phyloP scores from a whole-genome alignment of 2,797 vertebrate genomes.

The Zalophus californianus region DNA sequence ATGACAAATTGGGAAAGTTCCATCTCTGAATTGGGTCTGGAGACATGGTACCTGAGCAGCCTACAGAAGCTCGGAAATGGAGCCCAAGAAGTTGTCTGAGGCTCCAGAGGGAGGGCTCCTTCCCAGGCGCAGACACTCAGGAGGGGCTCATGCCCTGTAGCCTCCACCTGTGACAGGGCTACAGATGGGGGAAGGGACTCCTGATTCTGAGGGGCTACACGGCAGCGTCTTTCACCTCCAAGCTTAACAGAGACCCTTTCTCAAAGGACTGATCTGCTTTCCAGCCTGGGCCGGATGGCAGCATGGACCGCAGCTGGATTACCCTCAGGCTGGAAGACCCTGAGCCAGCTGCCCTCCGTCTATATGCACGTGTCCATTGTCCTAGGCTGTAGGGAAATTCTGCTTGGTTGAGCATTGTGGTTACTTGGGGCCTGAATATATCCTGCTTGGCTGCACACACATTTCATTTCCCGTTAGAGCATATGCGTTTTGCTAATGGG shows the following conservation, averaged over 20 bases:
- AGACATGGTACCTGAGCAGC: rapidly evolving
- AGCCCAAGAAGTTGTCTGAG: rapidly evolving
- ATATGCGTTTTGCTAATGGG: rapidly evolving
- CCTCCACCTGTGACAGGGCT: rapidly evolving
- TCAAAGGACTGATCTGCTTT: neutral
- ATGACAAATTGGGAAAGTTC: neutral
- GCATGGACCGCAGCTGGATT: rapidly evolving
- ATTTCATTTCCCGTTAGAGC: neutral
- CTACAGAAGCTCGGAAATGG: rapidly evolving
- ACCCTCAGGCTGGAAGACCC: neutral
- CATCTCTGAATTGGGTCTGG: neutral
- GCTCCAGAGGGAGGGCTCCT: neutral
- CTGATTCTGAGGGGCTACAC: neutral
- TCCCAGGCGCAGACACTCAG: rapidly evolving
- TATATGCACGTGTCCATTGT: neutral
- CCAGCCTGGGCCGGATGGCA: no score
- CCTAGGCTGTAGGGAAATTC: neutral
- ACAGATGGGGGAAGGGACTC: rapidly evolving
- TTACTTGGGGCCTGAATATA: rapidly evolving
- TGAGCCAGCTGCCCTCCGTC: rapidly evolving
- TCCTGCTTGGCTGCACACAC: neutral
- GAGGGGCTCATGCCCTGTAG: rapidly evolving
- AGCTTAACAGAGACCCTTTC: no score
- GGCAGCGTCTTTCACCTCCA: rapidly evolving
- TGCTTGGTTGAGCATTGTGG: rapidly evolving